Evolutionary conservation across 2,113 vertebrate genomes (phyloP).

Genomic region (Epinephelus cyanopodus): DNA sequence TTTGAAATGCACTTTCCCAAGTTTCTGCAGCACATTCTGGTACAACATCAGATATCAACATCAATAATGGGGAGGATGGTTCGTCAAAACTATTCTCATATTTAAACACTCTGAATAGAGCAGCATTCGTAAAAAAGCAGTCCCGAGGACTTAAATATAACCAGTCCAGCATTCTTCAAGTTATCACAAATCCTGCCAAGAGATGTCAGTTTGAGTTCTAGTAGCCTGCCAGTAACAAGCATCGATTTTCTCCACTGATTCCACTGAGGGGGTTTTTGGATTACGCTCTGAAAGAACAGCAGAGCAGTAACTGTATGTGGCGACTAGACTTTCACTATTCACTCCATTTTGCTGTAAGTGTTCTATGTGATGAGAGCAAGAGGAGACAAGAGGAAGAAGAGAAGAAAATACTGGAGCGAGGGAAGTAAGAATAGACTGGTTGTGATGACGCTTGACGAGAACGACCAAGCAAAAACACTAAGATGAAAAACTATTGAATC

Average conservation of each 20-base stretch:
- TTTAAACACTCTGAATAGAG: not conserved
- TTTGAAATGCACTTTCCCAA: slow-evolving; percentile 6
- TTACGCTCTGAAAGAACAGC: slow-evolving; percentile 29
- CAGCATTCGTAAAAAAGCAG: not conserved
- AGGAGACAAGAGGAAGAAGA: slow-evolving; percentile 17
- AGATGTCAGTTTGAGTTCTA: slow-evolving; percentile 46
- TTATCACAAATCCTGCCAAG: slow-evolving; percentile 38
- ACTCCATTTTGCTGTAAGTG: slow-evolving; percentile 19
- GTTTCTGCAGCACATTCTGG: not conserved
- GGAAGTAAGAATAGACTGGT: not conserved
- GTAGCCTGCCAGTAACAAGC: slow-evolving; percentile 31
- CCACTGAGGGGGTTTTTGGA: slow-evolving; percentile 13
- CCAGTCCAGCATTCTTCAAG: slow-evolving; percentile 22
- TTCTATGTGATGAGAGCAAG: slow-evolving; percentile 15
- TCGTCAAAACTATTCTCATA: slow-evolving; percentile 2
- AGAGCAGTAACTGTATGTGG: slow-evolving; percentile 36
- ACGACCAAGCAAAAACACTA: not conserved
- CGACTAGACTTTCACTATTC: slow-evolving; percentile 2
- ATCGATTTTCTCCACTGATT: slow-evolving; percentile 53
- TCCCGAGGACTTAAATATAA: slow-evolving; percentile 21
- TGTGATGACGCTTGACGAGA: not conserved
- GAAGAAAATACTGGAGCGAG: not conserved
- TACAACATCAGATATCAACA: not conserved
- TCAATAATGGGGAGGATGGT: not conserved
- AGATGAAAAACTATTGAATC: slow-evolving; percentile 51